These are phyloP conservation scores for Mesorhabditis belari DNA, from an alignment of 2,888 invertebrate species.

Conservation along the genomic window DNA sequence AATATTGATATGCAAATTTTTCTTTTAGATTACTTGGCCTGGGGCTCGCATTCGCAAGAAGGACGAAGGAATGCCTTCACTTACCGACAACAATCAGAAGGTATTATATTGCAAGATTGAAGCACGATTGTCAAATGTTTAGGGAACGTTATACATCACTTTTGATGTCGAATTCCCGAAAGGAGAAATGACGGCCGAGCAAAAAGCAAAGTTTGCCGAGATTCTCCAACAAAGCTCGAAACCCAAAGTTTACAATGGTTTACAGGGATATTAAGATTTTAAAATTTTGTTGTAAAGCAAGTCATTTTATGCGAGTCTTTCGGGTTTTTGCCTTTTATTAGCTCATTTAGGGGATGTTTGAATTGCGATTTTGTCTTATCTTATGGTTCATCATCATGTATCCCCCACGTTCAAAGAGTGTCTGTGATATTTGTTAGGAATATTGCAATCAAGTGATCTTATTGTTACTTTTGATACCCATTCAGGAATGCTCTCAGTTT, in stretches of 20 bases:
- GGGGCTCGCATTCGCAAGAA: constrained; percentile 93
- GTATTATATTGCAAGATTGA: background rate
- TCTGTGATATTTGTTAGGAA: no score
- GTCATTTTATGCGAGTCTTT: background rate
- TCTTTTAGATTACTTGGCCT: constrained; percentile 94
- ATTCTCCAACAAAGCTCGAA: constrained; percentile 60
- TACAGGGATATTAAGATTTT: constrained; percentile 59
- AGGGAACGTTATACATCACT: constrained; percentile 75
- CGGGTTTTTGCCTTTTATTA: no score
- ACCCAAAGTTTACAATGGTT: constrained; percentile 83
- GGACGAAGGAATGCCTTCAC: constrained; percentile 98
- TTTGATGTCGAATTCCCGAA: constrained; percentile 98
- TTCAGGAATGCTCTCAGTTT: no score
- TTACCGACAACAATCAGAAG: constrained; percentile 85
- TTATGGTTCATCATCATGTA: no score
- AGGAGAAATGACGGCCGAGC: constrained; percentile 72
- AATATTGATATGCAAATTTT: constrained; percentile 56
- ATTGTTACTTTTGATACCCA: no score
- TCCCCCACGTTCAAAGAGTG: no score
- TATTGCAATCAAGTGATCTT: no score
- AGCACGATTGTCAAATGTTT: background rate
- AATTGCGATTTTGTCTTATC: no score
- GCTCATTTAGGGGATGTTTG: no score
- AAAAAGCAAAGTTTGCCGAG: constrained; percentile 54
- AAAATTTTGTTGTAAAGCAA: background rate